These are phyloP conservation scores for Balaeniceps rex DNA, from an alignment of 2,113 vertebrate genomes.

Conservation along the genomic window DNA sequence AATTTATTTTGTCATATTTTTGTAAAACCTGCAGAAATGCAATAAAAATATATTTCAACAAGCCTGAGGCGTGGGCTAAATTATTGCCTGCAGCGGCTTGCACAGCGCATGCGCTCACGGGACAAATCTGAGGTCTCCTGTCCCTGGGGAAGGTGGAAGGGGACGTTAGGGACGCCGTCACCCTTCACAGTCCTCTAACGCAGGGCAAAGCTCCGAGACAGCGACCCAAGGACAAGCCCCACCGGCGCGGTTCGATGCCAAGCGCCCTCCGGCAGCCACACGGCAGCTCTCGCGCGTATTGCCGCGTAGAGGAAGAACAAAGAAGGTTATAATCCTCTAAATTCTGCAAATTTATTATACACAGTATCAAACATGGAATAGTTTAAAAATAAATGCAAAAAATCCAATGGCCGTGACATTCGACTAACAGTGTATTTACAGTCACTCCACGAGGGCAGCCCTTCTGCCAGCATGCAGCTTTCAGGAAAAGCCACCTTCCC, in stretches of 20 bases:
- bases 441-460: neutral
- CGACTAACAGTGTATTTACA: neutral
- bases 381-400: neutral
- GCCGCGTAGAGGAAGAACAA: neutral
- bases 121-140: fast-evolving
- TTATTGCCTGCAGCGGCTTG: neutral
- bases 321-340: neutral
- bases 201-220: neutral
- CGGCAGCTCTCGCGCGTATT: fast-evolving
- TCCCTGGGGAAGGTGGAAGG: neutral
- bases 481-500: neutral
- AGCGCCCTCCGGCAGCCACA: neutral
- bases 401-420: neutral
- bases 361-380: slow-evolving; percentile 24
- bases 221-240: neutral
- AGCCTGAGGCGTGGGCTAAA: neutral
- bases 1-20: slow-evolving; percentile 99
- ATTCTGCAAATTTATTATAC: slow-evolving; percentile 23
- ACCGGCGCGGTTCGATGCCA: fast-evolving
- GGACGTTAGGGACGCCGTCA: fast-evolving
- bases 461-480: neutral
- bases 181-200: neutral
- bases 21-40: slow-evolving; percentile 97
- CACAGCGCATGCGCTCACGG: neutral
- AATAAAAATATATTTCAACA: slow-evolving; percentile 90